These are phyloP conservation scores for Cuniculus paca DNA, from an alignment of 2,797 vertebrate genomes.

Conservation along the genomic window DNA sequence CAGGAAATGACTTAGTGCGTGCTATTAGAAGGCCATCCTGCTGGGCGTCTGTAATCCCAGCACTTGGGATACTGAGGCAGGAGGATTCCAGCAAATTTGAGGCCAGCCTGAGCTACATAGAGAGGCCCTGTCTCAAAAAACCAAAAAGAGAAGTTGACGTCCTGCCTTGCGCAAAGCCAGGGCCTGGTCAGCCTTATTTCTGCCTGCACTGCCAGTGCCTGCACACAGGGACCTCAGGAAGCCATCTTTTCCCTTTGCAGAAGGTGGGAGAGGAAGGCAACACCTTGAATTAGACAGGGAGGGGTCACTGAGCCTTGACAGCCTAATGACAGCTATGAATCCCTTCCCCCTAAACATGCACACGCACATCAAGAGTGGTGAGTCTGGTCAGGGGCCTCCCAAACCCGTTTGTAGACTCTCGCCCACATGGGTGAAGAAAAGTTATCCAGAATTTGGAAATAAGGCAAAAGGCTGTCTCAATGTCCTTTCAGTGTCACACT, in stretches of 20 bases:
- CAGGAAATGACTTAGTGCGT: no score
- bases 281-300: not conserved
- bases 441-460: not conserved
- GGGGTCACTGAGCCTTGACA: not conserved
- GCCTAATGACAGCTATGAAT: not conserved
- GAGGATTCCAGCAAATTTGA: not conserved
- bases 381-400: not conserved
- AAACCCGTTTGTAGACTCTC: not conserved
- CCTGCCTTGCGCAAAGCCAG: not conserved
- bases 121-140: not conserved
- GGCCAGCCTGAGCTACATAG: not conserved
- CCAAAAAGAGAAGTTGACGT: not conserved
- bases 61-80: not conserved
- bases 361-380: not conserved
- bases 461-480: not conserved
- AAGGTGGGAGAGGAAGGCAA: not conserved
- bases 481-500: not conserved
- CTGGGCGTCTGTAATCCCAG: not conserved
- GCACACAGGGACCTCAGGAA: not conserved
- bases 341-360: not conserved
- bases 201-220: not conserved
- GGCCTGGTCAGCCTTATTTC: not conserved
- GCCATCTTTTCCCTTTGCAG: not conserved
- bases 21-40: not conserved
- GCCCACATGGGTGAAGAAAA: not conserved